Evolutionary conservation across 2,113 vertebrate genomes (phyloP), one percentile per base, ranked within the genome.

Genomic region (Neofelis nebulosa): DNA sequence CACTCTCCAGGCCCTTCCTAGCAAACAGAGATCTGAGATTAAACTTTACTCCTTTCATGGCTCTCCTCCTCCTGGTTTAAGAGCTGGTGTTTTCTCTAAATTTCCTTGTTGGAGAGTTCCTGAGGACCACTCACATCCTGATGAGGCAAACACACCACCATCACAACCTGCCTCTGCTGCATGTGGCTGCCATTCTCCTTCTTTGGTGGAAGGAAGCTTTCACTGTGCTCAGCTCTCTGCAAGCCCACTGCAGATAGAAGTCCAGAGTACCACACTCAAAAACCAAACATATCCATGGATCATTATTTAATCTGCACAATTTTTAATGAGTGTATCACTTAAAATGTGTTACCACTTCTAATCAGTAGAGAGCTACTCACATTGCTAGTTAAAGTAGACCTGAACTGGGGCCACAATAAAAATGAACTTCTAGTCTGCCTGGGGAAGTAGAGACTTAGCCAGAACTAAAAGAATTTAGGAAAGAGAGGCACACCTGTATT

Each of bases 1-100:
- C 99, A 99, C 29, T 99, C 99, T 0, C 99, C 99, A 29, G 99
- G 99, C 31, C 99, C 99, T 96, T 99, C 99, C 99, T 99, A 98
- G n/a, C 95, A 98, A 98, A 94, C 3, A 98, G 36, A 98, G 88
- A 71, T n/a, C 27, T 68, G 65, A 96, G 52, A 81, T 98, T 80
- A 98, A 98, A 4, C 15, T 76, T 91, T 66, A 41, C 50, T 89
- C 63, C 88, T 95, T 85, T 82, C 61, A 74, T 68, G 52, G 21
- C 11, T 86, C 66, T n/a, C 48, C n/a, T 86, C 63, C 66, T 86
- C 68, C 66, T 57, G 4, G 36, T 83, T 89, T 36, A 74, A 78
- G 33, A 96, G 52, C n/a, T 45, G 27, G 73, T 92, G 36, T 61
- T 97, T 95, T 73, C 45, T 92, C 84, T 82, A 33, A 92, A 80